These are phyloP conservation scores for Cryptophagus acutangulus DNA, from an alignment of 2,888 invertebrate genomes.

Conservation along the genomic window DNA sequence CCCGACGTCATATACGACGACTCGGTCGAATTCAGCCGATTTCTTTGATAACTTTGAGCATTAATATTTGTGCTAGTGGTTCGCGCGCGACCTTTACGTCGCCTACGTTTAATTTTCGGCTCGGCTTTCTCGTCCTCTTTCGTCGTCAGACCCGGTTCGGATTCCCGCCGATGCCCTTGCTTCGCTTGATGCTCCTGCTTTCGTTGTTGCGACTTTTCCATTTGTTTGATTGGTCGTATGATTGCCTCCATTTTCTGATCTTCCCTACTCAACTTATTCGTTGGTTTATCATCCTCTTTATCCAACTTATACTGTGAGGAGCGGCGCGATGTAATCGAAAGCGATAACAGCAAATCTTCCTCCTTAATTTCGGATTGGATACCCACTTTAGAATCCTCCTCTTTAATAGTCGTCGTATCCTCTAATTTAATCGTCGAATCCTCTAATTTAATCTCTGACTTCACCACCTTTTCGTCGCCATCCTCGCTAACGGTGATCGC, in stretches of 20 bases:
- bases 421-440: no score
- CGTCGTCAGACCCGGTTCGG: slow-evolving; percentile 50
- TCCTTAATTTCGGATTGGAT: slow-evolving; percentile 16
- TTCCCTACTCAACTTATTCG: slow-evolving; percentile 66
- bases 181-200: slow-evolving; percentile 72
- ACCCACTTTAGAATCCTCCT: no score
- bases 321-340: slow-evolving; percentile 38
- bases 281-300: slow-evolving; percentile 31
- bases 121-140: slow-evolving; percentile 39
- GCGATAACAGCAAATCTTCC: slow-evolving; percentile 27
- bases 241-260: slow-evolving; percentile 94
- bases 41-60: slow-evolving; percentile 49
- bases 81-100: slow-evolving; percentile 63
- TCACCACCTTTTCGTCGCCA: slow-evolving; percentile 16
- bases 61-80: slow-evolving; percentile 55
- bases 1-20: slow-evolving; percentile 71
- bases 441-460: slow-evolving; percentile 21
- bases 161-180: slow-evolving; percentile 62
- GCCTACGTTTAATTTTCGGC: slow-evolving; percentile 41
- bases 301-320: slow-evolving; percentile 36
- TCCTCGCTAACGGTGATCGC: no score
- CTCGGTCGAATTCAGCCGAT: slow-evolving; percentile 71
- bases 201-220: slow-evolving; percentile 82
- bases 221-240: slow-evolving; percentile 87
- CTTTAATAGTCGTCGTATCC: slow-evolving; percentile 21